Base-by-base conservation (phyloP, 2,888 invertebrate genomes). In the Chalcosyrphus nemorum region DNA sequence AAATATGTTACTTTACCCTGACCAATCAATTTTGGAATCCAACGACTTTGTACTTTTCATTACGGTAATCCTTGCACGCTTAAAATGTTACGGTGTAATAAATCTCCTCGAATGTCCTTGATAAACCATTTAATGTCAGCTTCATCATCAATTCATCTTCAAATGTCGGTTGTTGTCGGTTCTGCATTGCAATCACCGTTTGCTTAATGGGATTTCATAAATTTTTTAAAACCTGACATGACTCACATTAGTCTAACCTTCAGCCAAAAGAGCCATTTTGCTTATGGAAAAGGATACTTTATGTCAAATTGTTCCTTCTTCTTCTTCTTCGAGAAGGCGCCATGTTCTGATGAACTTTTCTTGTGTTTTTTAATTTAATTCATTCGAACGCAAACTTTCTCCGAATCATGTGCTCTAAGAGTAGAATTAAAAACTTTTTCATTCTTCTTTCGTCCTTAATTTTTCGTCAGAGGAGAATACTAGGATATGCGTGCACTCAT, bases 291-390 rank as follows among this genome's bases (percentile, higher is more conserved):
- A n/a, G 3, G n/a, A n/a, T 2, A 35, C n/a, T n/a, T 38, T n/a
- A n/a, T 38, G 4, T n/a, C 35, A n/a, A n/a, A 13, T 38, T 6
- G 13, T 38, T 13, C 13, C 13, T 38, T 13, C n/a, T 38, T 13
- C 13, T 13, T 5, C 13, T 38, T 38, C 11, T 11, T 2, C 13
- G n/a, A 1, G 13, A 38, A 13, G 38, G n/a, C 35, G 13, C 5
- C 38, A 13, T n/a, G 7, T 1, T n/a, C n/a, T n/a, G n/a, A n/a
- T n/a, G n/a, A n/a, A n/a, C n/a, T n/a, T n/a, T n/a, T n/a, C n/a
- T n/a, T n/a, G n/a, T n/a, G n/a, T n/a, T 50, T n/a, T 24, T 50
- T 50, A 50, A 50, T 21, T 13, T 50, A 50, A 50, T 50, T 50
- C 47, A 50, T 21, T 11, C 5, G 47, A 21, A n/a, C 47, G 5